Conservation (phyloP, 2,888 invertebrate genomes). For the Ormyrus pomaceus region DNA sequence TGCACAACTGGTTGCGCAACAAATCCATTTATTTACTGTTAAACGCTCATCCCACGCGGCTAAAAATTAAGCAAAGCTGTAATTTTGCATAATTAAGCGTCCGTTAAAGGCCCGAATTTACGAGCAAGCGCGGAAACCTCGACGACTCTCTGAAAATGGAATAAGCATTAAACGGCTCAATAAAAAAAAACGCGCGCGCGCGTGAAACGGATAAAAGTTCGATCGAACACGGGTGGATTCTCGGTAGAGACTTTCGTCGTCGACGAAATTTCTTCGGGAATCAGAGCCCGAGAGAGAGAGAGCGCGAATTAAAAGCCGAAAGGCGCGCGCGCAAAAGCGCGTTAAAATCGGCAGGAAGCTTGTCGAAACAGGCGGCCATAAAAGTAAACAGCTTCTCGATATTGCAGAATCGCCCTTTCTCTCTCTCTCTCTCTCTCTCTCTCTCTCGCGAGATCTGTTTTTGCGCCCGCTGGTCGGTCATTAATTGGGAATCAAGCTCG, state of each 20-base stretch:
- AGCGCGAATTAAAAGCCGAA: background rate
- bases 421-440: slow-evolving; percentile 50
- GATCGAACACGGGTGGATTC: background rate
- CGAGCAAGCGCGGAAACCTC: no score
- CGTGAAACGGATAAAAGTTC: background rate
- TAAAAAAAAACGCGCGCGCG: background rate
- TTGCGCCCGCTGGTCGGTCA: slow-evolving; percentile 55
- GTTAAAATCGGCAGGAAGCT: slow-evolving; percentile 56
- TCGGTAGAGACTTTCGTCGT: slow-evolving; percentile 9
- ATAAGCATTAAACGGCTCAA: background rate
- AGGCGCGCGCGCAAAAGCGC: background rate
- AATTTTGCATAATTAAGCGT: no score
- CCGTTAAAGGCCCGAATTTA: no score
- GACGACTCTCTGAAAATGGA: no score
- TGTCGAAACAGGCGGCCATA: slow-evolving; percentile 31
- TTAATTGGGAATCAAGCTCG: slow-evolving; percentile 62
- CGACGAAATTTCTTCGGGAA: slow-evolving; percentile 18
- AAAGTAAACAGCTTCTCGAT: slow-evolving; percentile 59
- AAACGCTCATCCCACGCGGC: no score
- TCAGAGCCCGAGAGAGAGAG: background rate
- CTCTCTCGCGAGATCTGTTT: slow-evolving; percentile 27
- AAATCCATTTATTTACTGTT: no score
- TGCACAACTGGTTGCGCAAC: no score
- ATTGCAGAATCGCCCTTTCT: slow-evolving; percentile 58
- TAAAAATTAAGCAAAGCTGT: no score